A percentile compares a stretch with the other conserved stretches of the same genome.
Evolutionary conservation across 1,140 invertebrate species (phyloP).

Genomic region (Paraescarpia echinospica): DNA sequence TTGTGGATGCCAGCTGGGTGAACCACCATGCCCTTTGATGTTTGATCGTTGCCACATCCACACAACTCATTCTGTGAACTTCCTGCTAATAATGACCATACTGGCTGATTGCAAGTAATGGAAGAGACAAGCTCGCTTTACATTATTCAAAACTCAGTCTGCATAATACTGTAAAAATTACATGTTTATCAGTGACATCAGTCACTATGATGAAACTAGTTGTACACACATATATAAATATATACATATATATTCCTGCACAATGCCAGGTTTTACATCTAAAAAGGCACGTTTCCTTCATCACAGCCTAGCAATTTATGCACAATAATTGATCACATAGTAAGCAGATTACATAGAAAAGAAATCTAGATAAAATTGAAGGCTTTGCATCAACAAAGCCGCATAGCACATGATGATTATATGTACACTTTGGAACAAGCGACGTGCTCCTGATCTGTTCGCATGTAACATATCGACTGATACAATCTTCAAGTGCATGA

Average conservation of each 20-base stretch:
- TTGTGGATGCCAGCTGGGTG: too few species aligned
- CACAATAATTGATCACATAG: background rate
- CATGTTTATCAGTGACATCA: background rate
- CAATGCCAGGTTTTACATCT: too few species aligned
- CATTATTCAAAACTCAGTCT: background rate
- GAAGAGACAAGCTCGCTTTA: too few species aligned
- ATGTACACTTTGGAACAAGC: background rate
- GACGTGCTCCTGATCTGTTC: background rate
- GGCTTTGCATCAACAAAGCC: background rate
- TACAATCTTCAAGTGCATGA: background rate
- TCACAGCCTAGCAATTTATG: background rate
- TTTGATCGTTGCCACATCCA: too few species aligned
- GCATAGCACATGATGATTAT: background rate
- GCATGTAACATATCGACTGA: background rate
- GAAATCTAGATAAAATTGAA: background rate
- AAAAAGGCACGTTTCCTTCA: background rate
- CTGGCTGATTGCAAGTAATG: too few species aligned
- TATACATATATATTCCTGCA: background rate
- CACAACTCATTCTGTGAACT: too few species aligned
- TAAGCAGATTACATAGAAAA: background rate
- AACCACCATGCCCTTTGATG: too few species aligned
- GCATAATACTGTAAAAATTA: background rate
- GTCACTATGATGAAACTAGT: background rate
- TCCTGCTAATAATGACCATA: too few species aligned
- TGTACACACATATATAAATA: background rate